These are phyloP conservation scores for Micronycteris hirsuta DNA, from an alignment of 2,113 vertebrate genomes.

Conservation along the genomic window DNA sequence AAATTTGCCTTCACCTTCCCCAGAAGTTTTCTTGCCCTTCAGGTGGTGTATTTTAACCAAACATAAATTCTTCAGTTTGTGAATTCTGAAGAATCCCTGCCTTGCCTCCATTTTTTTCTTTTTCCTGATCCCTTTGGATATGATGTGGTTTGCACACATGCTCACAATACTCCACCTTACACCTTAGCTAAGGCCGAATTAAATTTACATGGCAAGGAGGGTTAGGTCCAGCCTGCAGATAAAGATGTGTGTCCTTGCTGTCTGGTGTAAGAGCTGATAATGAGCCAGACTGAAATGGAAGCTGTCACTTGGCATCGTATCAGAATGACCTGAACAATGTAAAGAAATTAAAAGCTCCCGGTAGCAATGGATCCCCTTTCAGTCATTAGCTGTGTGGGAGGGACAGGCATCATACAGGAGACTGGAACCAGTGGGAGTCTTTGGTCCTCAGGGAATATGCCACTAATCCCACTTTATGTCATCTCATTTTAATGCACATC, in stretches of 20 bases:
- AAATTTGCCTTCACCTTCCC: neutral
- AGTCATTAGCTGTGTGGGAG: slow-evolving; percentile 82
- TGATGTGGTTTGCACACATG: slow-evolving; percentile 47
- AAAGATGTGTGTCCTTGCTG: slow-evolving; percentile 30
- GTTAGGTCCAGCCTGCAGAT: neutral
- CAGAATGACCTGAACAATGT: slow-evolving; percentile 80
- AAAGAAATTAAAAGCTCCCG: slow-evolving; percentile 88
- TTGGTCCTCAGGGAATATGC: slow-evolving; percentile 80
- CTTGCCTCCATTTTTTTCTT: neutral
- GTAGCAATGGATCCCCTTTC: slow-evolving; percentile 83
- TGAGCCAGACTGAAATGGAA: slow-evolving; percentile 78
- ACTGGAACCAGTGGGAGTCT: slow-evolving; percentile 76
- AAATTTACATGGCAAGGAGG: neutral
- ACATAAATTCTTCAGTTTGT: neutral
- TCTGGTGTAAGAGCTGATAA: slow-evolving; percentile 77
- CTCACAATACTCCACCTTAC: slow-evolving; percentile 28
- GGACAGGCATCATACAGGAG: slow-evolving; percentile 82
- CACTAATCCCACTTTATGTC: slow-evolving; percentile 82
- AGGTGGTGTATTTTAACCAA: neutral
- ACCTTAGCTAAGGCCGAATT: slow-evolving; percentile 52
- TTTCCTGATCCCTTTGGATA: slow-evolving; percentile 13
- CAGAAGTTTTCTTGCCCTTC: neutral
- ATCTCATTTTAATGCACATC: slow-evolving; percentile 82
- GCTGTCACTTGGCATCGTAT: slow-evolving; percentile 82
- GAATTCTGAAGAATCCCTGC: neutral